Evolutionary conservation across 30 jellyfish, hydroid and myxozoan species (phyloP).

Genomic region (Aurelia aurita): DNA sequence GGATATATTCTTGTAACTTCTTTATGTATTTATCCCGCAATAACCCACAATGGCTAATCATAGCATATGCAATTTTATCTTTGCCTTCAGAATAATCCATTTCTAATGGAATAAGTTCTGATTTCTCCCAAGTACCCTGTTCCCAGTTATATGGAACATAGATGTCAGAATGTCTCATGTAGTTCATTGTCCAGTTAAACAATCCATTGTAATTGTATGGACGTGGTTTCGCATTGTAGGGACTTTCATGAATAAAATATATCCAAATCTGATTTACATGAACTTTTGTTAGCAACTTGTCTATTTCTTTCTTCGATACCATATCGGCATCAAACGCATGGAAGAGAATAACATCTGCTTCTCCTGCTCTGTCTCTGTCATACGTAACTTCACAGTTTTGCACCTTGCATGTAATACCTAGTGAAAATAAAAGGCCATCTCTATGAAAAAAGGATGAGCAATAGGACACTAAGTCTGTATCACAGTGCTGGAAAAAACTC

Average conservation of each 20-base stretch:
- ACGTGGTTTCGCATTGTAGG: slow-evolving; percentile 77
- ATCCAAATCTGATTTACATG: slow-evolving; percentile 79
- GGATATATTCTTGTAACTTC: slow-evolving; percentile 67
- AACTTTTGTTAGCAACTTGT: slow-evolving; percentile 20
- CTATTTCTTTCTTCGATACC: slow-evolving; percentile 60
- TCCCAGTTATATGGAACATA: slow-evolving; percentile 93
- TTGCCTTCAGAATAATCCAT: slow-evolving; percentile 79
- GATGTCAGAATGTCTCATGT: slow-evolving; percentile 82
- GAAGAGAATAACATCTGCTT: slow-evolving; percentile 82
- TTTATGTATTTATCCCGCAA: slow-evolving; percentile 81
- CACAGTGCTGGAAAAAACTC: no score
- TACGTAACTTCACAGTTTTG: slow-evolving; percentile 83
- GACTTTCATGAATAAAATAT: slow-evolving; percentile 83
- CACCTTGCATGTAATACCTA: slow-evolving; percentile 79
- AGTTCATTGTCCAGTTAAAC: slow-evolving; percentile 94
- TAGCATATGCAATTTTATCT: slow-evolving; percentile 73
- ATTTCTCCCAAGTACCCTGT: slow-evolving; percentile 88
- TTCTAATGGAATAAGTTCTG: background rate
- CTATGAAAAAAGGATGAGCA: no score
- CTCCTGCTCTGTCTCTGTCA: slow-evolving; percentile 46
- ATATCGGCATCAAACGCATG: slow-evolving; percentile 83
- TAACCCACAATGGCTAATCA: slow-evolving; percentile 88
- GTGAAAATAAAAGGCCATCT: background rate
- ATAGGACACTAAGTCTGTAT: no score
- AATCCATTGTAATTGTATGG: slow-evolving; percentile 75